These are phyloP conservation scores for Baryphthengus martii DNA, from an alignment of 2,113 vertebrate species.

Conservation along the genomic window DNA sequence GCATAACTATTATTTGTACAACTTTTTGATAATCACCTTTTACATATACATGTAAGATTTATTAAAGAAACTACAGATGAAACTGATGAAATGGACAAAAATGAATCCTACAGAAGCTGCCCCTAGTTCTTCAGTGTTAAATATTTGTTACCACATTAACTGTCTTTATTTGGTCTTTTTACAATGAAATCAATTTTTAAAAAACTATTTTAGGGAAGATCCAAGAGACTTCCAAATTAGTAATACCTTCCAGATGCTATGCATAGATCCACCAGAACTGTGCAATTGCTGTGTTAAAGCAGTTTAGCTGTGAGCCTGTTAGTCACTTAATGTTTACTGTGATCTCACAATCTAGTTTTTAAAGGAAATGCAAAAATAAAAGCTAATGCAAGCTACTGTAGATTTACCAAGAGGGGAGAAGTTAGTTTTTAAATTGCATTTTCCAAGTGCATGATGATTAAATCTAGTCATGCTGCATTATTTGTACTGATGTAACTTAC, in stretches of 20 bases:
- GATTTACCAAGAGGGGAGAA: neutral
- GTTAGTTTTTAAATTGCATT: neutral
- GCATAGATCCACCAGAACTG: neutral
- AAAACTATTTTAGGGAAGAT: neutral
- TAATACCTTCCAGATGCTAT: neutral
- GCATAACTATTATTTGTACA: neutral
- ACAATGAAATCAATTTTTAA: neutral
- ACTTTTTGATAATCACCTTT: neutral
- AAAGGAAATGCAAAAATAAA: neutral
- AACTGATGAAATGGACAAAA: neutral
- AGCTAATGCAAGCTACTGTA: neutral
- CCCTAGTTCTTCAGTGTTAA: neutral
- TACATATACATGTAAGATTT: neutral
- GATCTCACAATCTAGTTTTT: neutral
- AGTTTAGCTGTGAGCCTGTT: neutral
- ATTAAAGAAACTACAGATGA: neutral
- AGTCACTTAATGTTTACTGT: neutral
- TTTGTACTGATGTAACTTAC: neutral
- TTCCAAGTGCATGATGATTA: neutral
- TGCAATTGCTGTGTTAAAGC: neutral
- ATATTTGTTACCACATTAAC: neutral
- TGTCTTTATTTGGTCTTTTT: neutral
- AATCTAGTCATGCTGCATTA: neutral
- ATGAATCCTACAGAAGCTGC: neutral
- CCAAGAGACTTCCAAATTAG: neutral